These are phyloP conservation scores for Holothuria scabra DNA, from an alignment of 53 echinoderm and acorn worm genomes.

Conservation along the genomic window DNA sequence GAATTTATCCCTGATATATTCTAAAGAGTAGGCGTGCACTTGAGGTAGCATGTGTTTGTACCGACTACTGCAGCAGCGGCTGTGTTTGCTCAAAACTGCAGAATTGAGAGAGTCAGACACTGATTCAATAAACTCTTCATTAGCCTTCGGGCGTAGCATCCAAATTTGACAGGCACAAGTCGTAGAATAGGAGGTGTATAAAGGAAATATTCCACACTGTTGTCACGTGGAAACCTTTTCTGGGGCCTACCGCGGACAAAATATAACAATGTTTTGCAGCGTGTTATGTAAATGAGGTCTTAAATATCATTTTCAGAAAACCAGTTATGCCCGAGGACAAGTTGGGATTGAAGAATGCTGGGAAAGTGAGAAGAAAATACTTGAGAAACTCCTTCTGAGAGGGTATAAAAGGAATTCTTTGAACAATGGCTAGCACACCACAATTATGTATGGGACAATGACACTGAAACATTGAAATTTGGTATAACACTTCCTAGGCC, in stretches of 20 bases:
- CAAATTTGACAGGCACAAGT: slow-evolving; percentile 35
- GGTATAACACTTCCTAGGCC: too few relatives aligned
- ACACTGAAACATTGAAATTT: too few relatives aligned
- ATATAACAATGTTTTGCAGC: slow-evolving; percentile 16
- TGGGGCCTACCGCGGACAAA: slow-evolving; percentile 18
- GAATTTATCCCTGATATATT: too few relatives aligned
- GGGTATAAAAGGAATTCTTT: too few relatives aligned
- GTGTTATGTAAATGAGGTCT: slow-evolving; percentile 43
- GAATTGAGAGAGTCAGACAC: not conserved
- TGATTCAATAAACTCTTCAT: slow-evolving; percentile 34
- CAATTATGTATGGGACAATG: too few relatives aligned
- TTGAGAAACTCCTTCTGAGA: too few relatives aligned
- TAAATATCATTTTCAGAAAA: slow-evolving; percentile 32
- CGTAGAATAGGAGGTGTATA: slow-evolving; percentile 34
- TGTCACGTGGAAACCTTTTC: not conserved
- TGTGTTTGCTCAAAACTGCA: too few relatives aligned
- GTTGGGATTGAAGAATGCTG: not conserved
- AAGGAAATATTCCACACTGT: slow-evolving; percentile 2
- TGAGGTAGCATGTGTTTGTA: too few relatives aligned
- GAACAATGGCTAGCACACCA: too few relatives aligned
- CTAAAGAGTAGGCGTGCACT: too few relatives aligned
- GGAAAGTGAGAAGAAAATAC: too few relatives aligned
- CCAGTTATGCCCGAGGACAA: slow-evolving; percentile 40
- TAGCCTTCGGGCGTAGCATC: slow-evolving; percentile 25
- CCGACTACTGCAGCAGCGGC: too few relatives aligned